These are phyloP conservation scores for Epirrita christyi DNA, from an alignment of 2,888 invertebrate species.

Conservation along the genomic window DNA sequence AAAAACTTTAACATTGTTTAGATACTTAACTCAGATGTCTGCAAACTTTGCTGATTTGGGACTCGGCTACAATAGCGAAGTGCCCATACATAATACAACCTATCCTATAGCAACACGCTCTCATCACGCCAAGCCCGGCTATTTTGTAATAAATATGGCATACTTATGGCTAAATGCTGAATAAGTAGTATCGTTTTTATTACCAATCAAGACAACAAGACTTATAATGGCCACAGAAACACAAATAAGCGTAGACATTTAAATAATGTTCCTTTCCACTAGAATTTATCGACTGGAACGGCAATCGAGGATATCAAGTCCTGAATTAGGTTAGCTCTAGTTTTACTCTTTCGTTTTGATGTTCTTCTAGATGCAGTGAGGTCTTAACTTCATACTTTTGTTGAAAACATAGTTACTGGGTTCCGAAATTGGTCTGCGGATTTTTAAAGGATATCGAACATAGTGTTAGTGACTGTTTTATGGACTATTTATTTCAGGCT, in stretches of 20 bases:
- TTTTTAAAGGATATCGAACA: conserved; percentile 22
- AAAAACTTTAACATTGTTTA: no score
- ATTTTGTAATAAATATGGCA: no score
- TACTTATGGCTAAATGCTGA: no score
- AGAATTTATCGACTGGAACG: conserved; percentile 43
- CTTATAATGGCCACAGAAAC: conserved; percentile 45
- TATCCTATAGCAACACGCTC: no score
- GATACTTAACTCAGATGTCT: no score
- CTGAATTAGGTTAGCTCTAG: conserved; percentile 36
- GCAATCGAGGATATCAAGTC: conserved; percentile 36
- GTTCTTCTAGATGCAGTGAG: conserved; percentile 14
- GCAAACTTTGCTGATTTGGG: no score
- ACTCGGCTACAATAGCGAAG: no score
- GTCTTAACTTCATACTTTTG: conserved; percentile 26
- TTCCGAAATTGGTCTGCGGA: conserved; percentile 22
- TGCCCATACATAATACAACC: no score
- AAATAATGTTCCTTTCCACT: conserved; percentile 43
- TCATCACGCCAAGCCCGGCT: no score
- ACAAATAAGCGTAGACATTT: conserved; percentile 46
- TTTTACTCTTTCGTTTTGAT: conserved; percentile 26
- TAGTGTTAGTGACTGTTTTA: no score
- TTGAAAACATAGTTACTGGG: conserved; percentile 12
- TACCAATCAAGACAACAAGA: conserved; percentile 44
- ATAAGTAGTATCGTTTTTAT: no score
- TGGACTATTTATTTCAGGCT: no score